These are phyloP conservation scores for Limnephilus rhombicus DNA, from an alignment of 2,888 invertebrate genomes.

Conservation along the genomic window DNA sequence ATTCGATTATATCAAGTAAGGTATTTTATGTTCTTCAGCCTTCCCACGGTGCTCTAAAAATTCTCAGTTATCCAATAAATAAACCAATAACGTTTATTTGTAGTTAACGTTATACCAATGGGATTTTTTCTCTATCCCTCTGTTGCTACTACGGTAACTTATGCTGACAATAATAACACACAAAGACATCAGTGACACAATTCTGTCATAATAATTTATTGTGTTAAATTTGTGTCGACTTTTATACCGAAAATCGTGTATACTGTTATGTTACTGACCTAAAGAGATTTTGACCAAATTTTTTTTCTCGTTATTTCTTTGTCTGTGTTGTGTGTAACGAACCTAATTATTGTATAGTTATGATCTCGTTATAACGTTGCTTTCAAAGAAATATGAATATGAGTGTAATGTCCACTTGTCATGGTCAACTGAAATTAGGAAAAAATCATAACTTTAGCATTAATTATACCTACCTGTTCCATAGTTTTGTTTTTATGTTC, in stretches of 20 bases:
- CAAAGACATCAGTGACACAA: constrained; percentile 14
- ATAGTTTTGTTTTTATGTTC: too few species aligned
- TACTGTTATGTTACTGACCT: constrained; percentile 32
- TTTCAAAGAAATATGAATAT: neutral
- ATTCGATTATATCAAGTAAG: neutral
- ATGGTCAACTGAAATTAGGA: neutral
- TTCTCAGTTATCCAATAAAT: neutral
- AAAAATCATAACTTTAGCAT: too few species aligned
- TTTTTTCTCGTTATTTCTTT: neutral
- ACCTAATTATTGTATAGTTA: neutral
- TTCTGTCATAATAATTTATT: constrained; percentile 33
- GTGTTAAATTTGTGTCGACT: constrained; percentile 32
- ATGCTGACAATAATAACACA: neutral
- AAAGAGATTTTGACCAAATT: constrained; percentile 27
- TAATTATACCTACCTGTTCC: too few species aligned
- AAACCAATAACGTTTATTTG: neutral
- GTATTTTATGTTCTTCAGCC: neutral
- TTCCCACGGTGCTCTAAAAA: neutral
- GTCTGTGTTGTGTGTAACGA: neutral
- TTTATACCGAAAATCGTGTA: constrained; percentile 28
- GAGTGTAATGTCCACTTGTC: neutral
- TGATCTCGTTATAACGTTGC: neutral
- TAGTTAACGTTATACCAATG: neutral
- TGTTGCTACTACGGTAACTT: neutral
- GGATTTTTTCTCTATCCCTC: neutral